These are phyloP conservation scores for Lasiommata megera DNA, from an alignment of 2,888 invertebrate genomes.

Conservation along the genomic window DNA sequence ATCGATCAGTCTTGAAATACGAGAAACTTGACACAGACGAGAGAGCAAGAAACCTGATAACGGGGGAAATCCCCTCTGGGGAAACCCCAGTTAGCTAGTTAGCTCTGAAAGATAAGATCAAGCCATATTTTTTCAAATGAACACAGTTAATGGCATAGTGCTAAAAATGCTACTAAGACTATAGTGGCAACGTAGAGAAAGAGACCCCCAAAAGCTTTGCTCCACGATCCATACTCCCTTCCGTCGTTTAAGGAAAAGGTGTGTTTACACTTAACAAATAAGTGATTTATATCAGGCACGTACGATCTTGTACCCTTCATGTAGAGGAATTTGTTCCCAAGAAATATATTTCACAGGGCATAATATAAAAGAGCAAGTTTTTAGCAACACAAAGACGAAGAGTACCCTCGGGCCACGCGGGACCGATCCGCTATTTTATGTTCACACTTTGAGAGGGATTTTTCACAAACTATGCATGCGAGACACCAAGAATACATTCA, in stretches of 20 bases:
- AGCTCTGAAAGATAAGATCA: too few relatives aligned
- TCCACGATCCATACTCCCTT: too few relatives aligned
- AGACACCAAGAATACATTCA: slow-evolving; percentile 40
- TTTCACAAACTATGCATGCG: slow-evolving; percentile 64
- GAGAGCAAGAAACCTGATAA: too few relatives aligned
- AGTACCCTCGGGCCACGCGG: slow-evolving; percentile 40
- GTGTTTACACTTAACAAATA: neutral
- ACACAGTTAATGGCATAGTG: too few relatives aligned
- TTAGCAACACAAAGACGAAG: slow-evolving; percentile 28
- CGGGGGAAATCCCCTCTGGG: too few relatives aligned
- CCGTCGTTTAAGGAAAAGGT: neutral
- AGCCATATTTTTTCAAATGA: too few relatives aligned
- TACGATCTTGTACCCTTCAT: slow-evolving; percentile 10
- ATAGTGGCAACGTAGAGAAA: too few relatives aligned
- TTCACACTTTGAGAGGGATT: slow-evolving; percentile 51
- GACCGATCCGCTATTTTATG: slow-evolving; percentile 54
- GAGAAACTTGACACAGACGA: too few relatives aligned
- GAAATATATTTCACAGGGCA: slow-evolving; percentile 35
- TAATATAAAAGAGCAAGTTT: slow-evolving; percentile 37
- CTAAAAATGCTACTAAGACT: too few relatives aligned
- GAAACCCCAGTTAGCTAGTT: too few relatives aligned
- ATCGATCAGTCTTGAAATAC: too few relatives aligned
- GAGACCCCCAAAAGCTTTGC: too few relatives aligned
- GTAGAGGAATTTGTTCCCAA: slow-evolving; percentile 33
- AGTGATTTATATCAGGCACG: slow-evolving; percentile 9